Percentiles rank a stretch among this genome's conserved stretches.
These are phyloP conservation scores for Actinostola sp. DNA, from an alignment of 92 coral and sea anemone species.

Conservation along the genomic window DNA sequence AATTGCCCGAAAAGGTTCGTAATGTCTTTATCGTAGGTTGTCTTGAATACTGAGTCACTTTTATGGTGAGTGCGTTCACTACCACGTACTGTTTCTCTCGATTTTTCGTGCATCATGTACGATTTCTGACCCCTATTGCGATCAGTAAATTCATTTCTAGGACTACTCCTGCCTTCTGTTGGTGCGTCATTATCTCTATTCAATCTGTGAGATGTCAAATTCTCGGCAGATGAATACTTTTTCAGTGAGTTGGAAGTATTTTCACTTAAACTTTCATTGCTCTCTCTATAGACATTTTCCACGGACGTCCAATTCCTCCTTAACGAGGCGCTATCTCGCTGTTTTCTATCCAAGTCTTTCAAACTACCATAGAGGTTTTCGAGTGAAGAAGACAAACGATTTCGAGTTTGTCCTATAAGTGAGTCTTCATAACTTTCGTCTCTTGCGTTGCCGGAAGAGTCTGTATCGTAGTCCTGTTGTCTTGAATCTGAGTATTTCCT, in stretches of 20 bases:
- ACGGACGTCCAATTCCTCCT: conserved; percentile 44
- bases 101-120: not conserved
- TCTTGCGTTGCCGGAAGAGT: conserved; percentile 24
- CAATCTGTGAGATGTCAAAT: not conserved
- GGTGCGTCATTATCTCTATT: not conserved
- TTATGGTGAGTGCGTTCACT: not conserved
- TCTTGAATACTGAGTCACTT: conserved; percentile 20
- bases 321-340: not conserved
- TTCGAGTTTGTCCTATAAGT: conserved; percentile 28
- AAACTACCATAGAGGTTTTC: conserved; percentile 33
- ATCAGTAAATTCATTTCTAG: not conserved
- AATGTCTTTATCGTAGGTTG: conserved; percentile 27
- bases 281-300: conserved; percentile 29
- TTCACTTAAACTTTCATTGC: not conserved
- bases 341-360: conserved; percentile 3
- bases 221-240: conserved; percentile 28
- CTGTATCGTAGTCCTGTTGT: not conserved
- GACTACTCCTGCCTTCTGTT: not conserved
- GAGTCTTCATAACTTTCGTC: not conserved
- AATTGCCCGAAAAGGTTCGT: conserved; percentile 16
- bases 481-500: conserved; percentile 18
- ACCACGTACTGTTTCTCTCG: not conserved
- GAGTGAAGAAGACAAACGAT: conserved; percentile 44
- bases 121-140: not conserved
- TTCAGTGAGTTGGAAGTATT: conserved; percentile 1